Evolutionary conservation across 2,113 vertebrate species (phyloP).

Genomic region (Cariama cristata): DNA sequence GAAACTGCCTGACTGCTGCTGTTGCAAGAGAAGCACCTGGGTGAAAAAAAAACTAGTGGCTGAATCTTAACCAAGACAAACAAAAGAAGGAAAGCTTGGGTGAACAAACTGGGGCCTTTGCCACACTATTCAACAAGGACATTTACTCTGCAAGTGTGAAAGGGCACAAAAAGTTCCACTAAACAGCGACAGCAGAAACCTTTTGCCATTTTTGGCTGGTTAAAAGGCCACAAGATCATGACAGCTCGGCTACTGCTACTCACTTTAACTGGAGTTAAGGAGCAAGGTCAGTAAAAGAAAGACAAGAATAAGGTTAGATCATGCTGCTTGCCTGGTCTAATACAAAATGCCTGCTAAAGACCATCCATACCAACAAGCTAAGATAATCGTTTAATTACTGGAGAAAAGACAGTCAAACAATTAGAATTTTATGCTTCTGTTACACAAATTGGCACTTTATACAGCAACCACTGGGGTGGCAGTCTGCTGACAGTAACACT

Average conservation of each 20-base stretch:
- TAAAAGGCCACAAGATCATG: not conserved
- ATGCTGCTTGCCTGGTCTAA: not conserved
- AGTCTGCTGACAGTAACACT: not conserved
- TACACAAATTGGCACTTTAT: not conserved
- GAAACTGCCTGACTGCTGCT: not conserved
- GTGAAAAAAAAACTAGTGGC: not conserved
- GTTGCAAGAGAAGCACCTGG: not conserved
- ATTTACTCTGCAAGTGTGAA: not conserved
- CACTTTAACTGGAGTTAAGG: not conserved
- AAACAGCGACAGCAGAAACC: not conserved
- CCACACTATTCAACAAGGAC: not conserved
- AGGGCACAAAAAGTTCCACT: not conserved
- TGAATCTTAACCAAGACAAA: conserved; percentile 11
- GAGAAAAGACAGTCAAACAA: not conserved
- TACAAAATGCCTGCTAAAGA: not conserved
- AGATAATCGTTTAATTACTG: not conserved
- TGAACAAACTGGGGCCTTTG: not conserved
- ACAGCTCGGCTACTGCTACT: not conserved
- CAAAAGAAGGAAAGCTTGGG: not conserved
- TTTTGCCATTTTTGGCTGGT: not conserved
- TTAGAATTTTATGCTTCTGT: conserved; percentile 6
- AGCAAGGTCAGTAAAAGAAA: not conserved
- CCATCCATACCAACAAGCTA: not conserved
- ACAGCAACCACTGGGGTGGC: not conserved
- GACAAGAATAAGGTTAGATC: not conserved